A percentile compares a stretch with the other conserved stretches of the same genome.
phyloP scores from a whole-genome alignment of 2,888 invertebrate genomes.

The Dryocosmus kuriphilus region DNA sequence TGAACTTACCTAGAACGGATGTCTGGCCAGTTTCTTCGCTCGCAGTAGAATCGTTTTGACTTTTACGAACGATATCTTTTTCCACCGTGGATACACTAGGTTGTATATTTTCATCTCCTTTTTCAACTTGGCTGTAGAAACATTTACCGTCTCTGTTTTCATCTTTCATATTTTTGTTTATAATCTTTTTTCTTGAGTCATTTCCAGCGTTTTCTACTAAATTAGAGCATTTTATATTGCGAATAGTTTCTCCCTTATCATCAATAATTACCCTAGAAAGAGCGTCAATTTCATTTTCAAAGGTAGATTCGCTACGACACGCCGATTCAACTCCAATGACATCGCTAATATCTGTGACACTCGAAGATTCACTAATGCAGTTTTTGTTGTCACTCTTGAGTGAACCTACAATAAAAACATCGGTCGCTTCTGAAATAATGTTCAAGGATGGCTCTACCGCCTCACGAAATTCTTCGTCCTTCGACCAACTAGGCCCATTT shows the following conservation, averaged over 20 bases:
- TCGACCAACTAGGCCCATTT: constrained; percentile 72
- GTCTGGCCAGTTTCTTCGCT: no score
- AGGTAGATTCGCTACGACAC: constrained; percentile 67
- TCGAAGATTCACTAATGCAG: background rate
- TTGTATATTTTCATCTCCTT: no score
- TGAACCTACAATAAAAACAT: background rate
- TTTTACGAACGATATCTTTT: no score
- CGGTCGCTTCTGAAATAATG: background rate
- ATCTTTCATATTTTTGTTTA: no score
- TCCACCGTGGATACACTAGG: no score
- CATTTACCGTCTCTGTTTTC: no score
- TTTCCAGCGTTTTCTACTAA: constrained; percentile 13
- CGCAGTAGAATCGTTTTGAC: no score
- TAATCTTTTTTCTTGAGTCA: no score
- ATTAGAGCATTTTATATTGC: constrained; percentile 51
- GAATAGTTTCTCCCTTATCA: constrained; percentile 60
- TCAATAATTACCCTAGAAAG: constrained; percentile 73
- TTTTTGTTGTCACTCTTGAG: background rate
- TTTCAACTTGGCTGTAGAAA: no score
- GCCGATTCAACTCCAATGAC: constrained; percentile 43
- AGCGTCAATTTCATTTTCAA: constrained; percentile 73
- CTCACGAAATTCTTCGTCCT: constrained; percentile 55
- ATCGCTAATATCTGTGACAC: background rate
- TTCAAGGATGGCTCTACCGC: background rate
- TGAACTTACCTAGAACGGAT: no score